A percentile compares a stretch with the other conserved stretches of the same genome.
Conservation (phyloP, 2,888 invertebrate genomes). For the Drosophila suboccidentalis region DNA sequence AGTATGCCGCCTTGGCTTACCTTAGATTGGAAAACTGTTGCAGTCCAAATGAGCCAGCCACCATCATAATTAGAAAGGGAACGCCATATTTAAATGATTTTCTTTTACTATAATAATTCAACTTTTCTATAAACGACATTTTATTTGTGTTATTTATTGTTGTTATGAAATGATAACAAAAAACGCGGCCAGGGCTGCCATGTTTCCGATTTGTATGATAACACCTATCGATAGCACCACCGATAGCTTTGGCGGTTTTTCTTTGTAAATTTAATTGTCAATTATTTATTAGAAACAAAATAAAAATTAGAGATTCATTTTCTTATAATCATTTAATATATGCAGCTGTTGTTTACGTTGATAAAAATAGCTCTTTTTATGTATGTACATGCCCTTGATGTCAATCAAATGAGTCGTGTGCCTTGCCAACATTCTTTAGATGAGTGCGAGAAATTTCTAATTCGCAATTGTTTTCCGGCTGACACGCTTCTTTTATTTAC, state of each 20-base stretch:
- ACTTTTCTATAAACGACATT: constrained; percentile 75
- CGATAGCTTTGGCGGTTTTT: constrained; percentile 22
- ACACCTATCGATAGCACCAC: constrained; percentile 23
- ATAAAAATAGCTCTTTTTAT: constrained; percentile 38
- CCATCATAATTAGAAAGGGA: constrained; percentile 90
- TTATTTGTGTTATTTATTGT: constrained; percentile 30
- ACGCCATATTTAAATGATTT: constrained; percentile 88
- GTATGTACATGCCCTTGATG: constrained; percentile 23
- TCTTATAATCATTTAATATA: not conserved
- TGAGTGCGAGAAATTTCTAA: constrained; percentile 24
- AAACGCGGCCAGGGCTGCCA: constrained; percentile 32
- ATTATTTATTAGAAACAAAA: not conserved
- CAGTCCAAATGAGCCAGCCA: constrained; percentile 92
- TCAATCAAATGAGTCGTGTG: constrained; percentile 40
- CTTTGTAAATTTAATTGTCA: constrained; percentile 1
- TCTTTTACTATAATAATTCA: constrained; percentile 66
- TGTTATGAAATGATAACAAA: constrained; percentile 65
- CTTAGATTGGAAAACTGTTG: constrained; percentile 91
- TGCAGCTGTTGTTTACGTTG: constrained; percentile 42
- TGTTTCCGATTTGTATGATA: not conserved
- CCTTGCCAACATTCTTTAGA: constrained; percentile 55
- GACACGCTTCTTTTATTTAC: constrained; percentile 53
- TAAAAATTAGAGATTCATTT: not conserved
- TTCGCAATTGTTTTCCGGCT: constrained; percentile 64
- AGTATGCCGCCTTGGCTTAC: constrained; percentile 84